phyloP scores from a whole-genome alignment of 2,113 vertebrate species.

The Chaetodon trifascialis region DNA sequence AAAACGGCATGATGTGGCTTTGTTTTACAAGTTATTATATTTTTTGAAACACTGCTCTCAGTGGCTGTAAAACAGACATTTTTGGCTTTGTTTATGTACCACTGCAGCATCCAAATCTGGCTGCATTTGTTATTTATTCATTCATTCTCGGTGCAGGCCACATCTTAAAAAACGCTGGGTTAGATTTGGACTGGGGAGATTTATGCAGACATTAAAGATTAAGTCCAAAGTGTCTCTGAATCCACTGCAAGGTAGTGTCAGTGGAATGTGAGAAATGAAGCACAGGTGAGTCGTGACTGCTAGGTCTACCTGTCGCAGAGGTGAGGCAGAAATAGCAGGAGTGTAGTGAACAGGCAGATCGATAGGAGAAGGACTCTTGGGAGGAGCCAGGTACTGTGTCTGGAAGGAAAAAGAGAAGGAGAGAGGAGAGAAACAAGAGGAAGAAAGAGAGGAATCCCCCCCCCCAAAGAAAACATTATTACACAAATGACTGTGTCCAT shows the following conservation, averaged over 20 bases:
- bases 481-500: no score
- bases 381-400: slow-evolving; percentile 74
- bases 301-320: slow-evolving; percentile 80
- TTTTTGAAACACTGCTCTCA: background rate
- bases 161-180: background rate
- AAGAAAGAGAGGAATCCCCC: background rate
- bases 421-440: background rate
- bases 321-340: slow-evolving; percentile 83
- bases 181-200: no score
- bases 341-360: slow-evolving; percentile 84
- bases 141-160: no score
- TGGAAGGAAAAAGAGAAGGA: slow-evolving; percentile 21
- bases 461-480: no score
- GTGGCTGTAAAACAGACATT: background rate
- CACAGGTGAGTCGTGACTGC: rapidly evolving
- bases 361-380: slow-evolving; percentile 79
- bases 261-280: background rate
- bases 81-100: background rate
- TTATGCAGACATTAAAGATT: background rate
- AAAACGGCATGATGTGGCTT: background rate
- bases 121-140: no score
- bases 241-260: background rate
- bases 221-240: background rate
- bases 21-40: background rate
- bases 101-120: no score